These are phyloP conservation scores for Coracopsis vasa DNA, from an alignment of 2,113 vertebrate genomes.

Conservation along the genomic window DNA sequence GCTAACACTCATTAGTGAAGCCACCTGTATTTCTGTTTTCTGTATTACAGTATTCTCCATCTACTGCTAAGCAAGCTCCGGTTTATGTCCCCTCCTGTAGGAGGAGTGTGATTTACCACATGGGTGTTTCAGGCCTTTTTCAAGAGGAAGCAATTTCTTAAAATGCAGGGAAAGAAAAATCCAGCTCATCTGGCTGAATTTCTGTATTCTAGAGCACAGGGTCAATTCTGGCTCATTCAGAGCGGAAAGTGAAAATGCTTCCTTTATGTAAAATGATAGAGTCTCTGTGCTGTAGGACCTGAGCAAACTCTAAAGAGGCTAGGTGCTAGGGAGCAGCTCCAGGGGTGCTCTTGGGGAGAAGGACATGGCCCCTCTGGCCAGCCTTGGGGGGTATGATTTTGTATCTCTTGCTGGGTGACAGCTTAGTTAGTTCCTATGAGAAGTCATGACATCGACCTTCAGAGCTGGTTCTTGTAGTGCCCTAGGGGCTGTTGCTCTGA, in stretches of 20 bases:
- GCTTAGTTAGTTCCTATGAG: accelerated
- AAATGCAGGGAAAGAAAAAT: background rate
- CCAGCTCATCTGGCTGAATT: background rate
- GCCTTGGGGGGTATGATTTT: background rate
- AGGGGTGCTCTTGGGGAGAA: background rate
- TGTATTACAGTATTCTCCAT: background rate
- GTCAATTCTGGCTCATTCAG: background rate
- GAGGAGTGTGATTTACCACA: background rate
- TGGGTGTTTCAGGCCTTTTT: background rate
- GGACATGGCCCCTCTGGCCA: background rate
- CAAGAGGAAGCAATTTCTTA: background rate
- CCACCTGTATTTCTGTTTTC: background rate
- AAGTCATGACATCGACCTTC: accelerated
- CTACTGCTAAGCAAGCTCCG: background rate
- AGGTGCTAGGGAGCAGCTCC: background rate
- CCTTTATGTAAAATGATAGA: background rate
- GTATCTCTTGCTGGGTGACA: background rate
- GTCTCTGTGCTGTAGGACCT: background rate
- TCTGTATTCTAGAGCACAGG: background rate
- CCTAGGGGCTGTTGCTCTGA: background rate
- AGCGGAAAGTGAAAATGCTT: background rate
- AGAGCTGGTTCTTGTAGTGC: background rate
- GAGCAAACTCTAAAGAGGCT: background rate
- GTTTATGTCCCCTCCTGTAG: background rate
- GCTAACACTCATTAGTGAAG: background rate